Percentiles rank a stretch among this genome's conserved stretches.
phyloP scores from a whole-genome alignment of 2,888 invertebrate species.

The Scaptomyza tumidula region DNA sequence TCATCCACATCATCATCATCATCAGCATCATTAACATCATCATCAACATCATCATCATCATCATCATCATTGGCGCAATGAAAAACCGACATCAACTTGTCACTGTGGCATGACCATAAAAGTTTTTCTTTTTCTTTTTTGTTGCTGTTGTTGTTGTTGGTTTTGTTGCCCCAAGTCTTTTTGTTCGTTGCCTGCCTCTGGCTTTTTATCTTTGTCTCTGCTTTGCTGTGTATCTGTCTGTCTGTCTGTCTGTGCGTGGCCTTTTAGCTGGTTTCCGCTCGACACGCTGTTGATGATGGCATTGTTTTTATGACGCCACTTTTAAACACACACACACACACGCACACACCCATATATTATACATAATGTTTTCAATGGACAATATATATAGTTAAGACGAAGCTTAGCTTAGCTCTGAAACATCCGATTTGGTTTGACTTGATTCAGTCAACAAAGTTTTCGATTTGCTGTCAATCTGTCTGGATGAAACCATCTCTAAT shows the following conservation, averaged over 20 bases:
- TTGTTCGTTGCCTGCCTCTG: constrained; percentile 17
- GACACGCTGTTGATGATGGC: constrained; percentile 52
- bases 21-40: constrained; percentile 35
- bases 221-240: constrained; percentile 3
- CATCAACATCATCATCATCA: background rate
- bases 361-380: constrained; percentile 16
- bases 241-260: constrained; percentile 50
- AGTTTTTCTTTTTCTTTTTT: constrained; percentile 53
- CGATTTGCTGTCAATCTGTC: constrained; percentile 35
- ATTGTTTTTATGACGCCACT: constrained; percentile 70
- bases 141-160: constrained; percentile 7
- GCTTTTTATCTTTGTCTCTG: constrained; percentile 8
- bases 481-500: constrained; percentile 10
- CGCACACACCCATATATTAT: background rate
- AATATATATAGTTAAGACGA: constrained; percentile 15
- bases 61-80: constrained; percentile 52
- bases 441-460: constrained; percentile 44
- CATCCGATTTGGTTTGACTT: constrained; percentile 47
- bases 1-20: constrained; percentile 35
- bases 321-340: constrained; percentile 23
- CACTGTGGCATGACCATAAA: constrained; percentile 59
- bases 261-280: constrained; percentile 74
- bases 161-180: constrained; percentile 36
- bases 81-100: constrained; percentile 45
- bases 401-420: constrained; percentile 37